Evolutionary conservation across 2,888 invertebrate genomes (phyloP).

Genomic region (Cryptocephalus moraei): DNA sequence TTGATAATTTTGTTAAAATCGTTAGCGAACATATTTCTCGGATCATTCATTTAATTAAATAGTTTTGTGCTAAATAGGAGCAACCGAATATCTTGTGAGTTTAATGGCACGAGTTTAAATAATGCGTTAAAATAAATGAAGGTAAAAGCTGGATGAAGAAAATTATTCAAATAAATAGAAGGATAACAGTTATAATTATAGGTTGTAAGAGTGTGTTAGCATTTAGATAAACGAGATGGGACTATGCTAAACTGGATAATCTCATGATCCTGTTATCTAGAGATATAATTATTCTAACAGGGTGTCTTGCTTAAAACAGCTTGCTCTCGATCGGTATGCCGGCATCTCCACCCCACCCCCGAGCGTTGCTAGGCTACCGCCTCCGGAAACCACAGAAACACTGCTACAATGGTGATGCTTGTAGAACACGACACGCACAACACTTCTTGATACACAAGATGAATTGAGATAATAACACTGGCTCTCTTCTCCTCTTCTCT

Average conservation of each 20-base stretch:
- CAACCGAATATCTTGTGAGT: too few species aligned
- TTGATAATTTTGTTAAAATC: too few species aligned
- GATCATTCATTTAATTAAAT: too few species aligned
- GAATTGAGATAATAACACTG: slow-evolving; percentile 35
- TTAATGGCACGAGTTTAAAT: too few species aligned
- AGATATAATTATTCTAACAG: slow-evolving; percentile 42
- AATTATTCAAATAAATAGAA: slow-evolving; percentile 2
- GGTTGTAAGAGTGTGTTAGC: slow-evolving; percentile 31
- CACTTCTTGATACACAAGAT: slow-evolving; percentile 35
- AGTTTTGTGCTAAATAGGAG: too few species aligned
- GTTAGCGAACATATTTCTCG: too few species aligned
- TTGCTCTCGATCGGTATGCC: slow-evolving; percentile 33
- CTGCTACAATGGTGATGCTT: slow-evolving; percentile 41
- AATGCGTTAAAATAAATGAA: background rate
- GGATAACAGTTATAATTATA: slow-evolving; percentile 24
- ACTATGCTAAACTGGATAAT: slow-evolving; percentile 39
- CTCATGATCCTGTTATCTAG: slow-evolving; percentile 41
- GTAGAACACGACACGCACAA: slow-evolving; percentile 40
- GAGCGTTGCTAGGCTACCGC: slow-evolving; percentile 37
- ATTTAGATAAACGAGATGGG: slow-evolving; percentile 34
- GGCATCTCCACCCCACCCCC: slow-evolving; percentile 20
- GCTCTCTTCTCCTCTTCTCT: slow-evolving; percentile 9
- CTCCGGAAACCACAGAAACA: slow-evolving; percentile 39
- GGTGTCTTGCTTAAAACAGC: slow-evolving; percentile 42
- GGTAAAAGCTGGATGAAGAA: background rate